Base-by-base conservation (phyloP, 2,797 vertebrate species). In the Micrastur ruficollis region DNA sequence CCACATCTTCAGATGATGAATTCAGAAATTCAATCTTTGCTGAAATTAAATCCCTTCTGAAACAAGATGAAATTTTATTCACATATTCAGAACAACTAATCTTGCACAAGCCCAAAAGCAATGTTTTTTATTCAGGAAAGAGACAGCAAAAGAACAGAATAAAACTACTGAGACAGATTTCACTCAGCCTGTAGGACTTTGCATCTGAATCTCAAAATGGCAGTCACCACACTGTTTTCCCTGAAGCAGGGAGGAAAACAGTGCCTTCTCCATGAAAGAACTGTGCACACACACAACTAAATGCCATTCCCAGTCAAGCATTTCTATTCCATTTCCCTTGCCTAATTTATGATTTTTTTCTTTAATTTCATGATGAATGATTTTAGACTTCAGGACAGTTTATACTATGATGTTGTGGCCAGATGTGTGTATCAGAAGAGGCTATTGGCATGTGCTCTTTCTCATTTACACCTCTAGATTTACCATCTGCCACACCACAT, bases 401-500 rank as follows among this genome's bases (percentile, higher is more conserved):
- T 73, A 65, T 63, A 14, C 18, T 34, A 50, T 22, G 59, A 36
- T n/a, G 18, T 23, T 91, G 29, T 70, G 70, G 66, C 62, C 89
- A 91, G 89, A 78, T 92, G 49, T 59, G 63, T 19, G 8, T 38
- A 76, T 56, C 72, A 46, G 38, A 84, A 88, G 58, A 91, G 25
- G 27, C 8, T 4, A 83, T 2, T 86, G 82, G 52, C 66, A 46
- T 10, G 38, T 50, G 38, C 14, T 70, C 5, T 91, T 88, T 50
- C 31, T 81, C 72, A 78, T 94, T 92, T 92, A 63, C 55, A 93
- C 87, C 66, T 92, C 55, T 67, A 89, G 55, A 90, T 73, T 83
- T 81, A 44, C 80, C 76, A 81, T 89, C 76, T 89, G 73, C 66
- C 71, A 73, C 40, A 20, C 12, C 50, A n/a, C 18, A 63, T 9